Evolutionary conservation across 2,888 invertebrate species (phyloP).

Genomic region (Venusia cambrica): DNA sequence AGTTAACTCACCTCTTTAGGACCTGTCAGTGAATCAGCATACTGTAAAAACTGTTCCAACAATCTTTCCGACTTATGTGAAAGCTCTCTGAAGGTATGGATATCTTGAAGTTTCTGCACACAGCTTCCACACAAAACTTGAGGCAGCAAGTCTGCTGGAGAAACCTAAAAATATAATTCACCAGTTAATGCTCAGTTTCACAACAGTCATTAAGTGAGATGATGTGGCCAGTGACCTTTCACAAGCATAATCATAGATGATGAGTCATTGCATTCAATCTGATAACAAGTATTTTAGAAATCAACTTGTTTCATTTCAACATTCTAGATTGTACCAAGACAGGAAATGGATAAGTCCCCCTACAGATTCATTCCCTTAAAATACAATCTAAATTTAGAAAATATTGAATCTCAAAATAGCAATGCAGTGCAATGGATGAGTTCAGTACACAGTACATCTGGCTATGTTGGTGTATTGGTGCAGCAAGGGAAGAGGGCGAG

Average conservation of each 20-base stretch:
- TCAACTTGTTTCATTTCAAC: slow-evolving; percentile 33
- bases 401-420: slow-evolving; percentile 77
- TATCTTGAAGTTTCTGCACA: slow-evolving; percentile 87
- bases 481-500: slow-evolving; percentile 33
- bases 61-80: slow-evolving; percentile 88
- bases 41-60: slow-evolving; percentile 87
- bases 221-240: slow-evolving; percentile 73
- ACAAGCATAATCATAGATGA: slow-evolving; percentile 67
- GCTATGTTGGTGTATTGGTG: slow-evolving; percentile 35
- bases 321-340: slow-evolving; percentile 35
- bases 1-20: slow-evolving; percentile 82
- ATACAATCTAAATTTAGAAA: slow-evolving; percentile 75
- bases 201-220: slow-evolving; percentile 54
- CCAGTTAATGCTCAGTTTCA: slow-evolving; percentile 50
- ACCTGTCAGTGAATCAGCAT: slow-evolving; percentile 84
- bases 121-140: slow-evolving; percentile 89
- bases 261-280: slow-evolving; percentile 63
- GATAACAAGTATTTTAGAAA: slow-evolving; percentile 37
- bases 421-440: slow-evolving; percentile 52
- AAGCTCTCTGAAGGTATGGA: slow-evolving; percentile 88
- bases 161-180: slow-evolving; percentile 81
- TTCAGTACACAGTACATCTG: slow-evolving; percentile 41
- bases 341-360: slow-evolving; percentile 57
- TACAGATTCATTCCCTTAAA: slow-evolving; percentile 62
- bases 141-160: slow-evolving; percentile 88